Percentiles rank a stretch among this genome's conserved stretches.
These are phyloP conservation scores for Adoxophyes honmai DNA, from an alignment of 1,140 invertebrate genomes.

Conservation along the genomic window DNA sequence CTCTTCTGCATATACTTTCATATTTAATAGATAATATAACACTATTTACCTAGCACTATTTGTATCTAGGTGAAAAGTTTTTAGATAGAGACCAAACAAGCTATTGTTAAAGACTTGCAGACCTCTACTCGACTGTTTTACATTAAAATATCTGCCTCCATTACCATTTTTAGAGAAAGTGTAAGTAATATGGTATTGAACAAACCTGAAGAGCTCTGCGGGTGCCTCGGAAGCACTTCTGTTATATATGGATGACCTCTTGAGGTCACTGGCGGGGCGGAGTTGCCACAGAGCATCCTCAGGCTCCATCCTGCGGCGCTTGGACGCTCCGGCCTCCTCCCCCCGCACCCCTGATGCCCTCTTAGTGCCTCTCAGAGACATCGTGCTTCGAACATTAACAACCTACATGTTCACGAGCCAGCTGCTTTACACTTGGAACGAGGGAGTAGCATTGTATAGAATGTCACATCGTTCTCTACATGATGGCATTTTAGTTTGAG, in stretches of 20 bases:
- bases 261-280: slow-evolving; percentile 89
- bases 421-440: slow-evolving; percentile 71
- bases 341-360: slow-evolving; percentile 76
- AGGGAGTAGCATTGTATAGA: slow-evolving; percentile 70
- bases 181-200: slow-evolving; percentile 30
- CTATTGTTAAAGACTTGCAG: too few species aligned
- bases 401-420: slow-evolving; percentile 70
- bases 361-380: slow-evolving; percentile 72
- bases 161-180: slow-evolving; percentile 14
- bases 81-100: too few species aligned
- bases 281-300: slow-evolving; percentile 87
- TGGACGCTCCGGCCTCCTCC: slow-evolving; percentile 81
- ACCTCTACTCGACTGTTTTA: too few species aligned
- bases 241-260: slow-evolving; percentile 93
- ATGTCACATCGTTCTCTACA: slow-evolving; percentile 72
- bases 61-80: too few species aligned
- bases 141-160: too few species aligned
- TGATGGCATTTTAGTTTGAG: slow-evolving; percentile 60
- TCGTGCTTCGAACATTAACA: slow-evolving; percentile 48
- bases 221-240: slow-evolving; percentile 92
- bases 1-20: too few species aligned
- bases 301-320: slow-evolving; percentile 82
- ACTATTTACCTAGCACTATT: too few species aligned
- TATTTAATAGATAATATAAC: too few species aligned
- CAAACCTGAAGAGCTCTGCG: slow-evolving; percentile 88